phyloP scores from a whole-genome alignment of 2,888 invertebrate species.

The Xestia ashworthii region DNA sequence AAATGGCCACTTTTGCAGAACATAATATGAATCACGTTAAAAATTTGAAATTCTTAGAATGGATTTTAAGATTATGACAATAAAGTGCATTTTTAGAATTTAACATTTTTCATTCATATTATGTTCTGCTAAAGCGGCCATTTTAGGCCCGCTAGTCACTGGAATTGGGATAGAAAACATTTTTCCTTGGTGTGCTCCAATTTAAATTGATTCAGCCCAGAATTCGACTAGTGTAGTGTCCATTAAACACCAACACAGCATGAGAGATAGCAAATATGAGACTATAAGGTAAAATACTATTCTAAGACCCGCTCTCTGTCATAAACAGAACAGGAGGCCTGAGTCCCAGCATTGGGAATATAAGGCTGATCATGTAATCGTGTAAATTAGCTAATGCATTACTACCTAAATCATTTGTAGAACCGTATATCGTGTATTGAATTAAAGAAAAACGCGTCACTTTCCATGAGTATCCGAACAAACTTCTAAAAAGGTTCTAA shows the following conservation, averaged over 20 bases:
- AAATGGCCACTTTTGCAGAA: too few species aligned
- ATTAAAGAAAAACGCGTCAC: background rate
- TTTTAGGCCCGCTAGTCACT: too few species aligned
- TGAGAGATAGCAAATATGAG: background rate
- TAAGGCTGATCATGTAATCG: background rate
- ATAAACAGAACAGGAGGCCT: background rate
- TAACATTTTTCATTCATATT: too few species aligned
- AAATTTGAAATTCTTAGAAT: too few species aligned
- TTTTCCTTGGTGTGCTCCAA: background rate
- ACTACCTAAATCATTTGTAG: background rate
- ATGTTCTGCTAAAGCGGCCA: too few species aligned
- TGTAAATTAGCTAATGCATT: background rate
- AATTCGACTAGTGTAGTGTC: background rate
- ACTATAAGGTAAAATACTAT: background rate
- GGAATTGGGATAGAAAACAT: background rate
- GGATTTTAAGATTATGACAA: too few species aligned
- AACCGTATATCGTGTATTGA: background rate
- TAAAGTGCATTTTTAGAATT: too few species aligned
- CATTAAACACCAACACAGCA: background rate
- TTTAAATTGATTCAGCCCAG: background rate
- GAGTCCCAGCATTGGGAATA: background rate
- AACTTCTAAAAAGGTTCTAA: background rate
- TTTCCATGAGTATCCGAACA: background rate
- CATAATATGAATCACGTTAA: too few species aligned
- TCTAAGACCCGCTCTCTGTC: background rate